Evolutionary conservation across 1,140 invertebrate species (phyloP).

Genomic region (Platyura marginata): DNA sequence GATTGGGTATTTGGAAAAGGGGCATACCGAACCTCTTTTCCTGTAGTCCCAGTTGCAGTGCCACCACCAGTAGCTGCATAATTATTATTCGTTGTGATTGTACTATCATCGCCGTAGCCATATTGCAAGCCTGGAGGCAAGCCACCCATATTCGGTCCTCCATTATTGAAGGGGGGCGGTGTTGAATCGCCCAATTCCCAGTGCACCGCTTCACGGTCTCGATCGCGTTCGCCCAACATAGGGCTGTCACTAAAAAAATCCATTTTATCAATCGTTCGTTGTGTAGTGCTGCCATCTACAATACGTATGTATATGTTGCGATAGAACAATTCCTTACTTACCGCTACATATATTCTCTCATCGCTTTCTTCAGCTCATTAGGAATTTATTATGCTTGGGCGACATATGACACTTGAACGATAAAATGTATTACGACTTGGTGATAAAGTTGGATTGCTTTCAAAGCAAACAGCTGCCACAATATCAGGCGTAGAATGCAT

Average conservation of each 20-base stretch:
- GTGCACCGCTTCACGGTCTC: slow-evolving; percentile 44
- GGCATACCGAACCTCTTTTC: slow-evolving; percentile 35
- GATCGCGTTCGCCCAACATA: slow-evolving; percentile 36
- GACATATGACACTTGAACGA: neutral
- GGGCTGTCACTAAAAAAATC: slow-evolving; percentile 13
- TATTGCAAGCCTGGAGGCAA: slow-evolving; percentile 11
- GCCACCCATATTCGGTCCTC: slow-evolving; percentile 24
- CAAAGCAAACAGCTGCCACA: neutral
- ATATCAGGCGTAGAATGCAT: neutral
- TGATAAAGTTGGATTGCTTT: neutral
- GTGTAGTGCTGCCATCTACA: neutral
- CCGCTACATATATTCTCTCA: slow-evolving; percentile 5
- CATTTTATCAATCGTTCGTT: neutral
- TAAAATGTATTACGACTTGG: neutral
- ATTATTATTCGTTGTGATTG: neutral
- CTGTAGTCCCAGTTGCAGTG: neutral
- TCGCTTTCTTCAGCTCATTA: slow-evolving; percentile 2
- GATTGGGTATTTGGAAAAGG: slow-evolving; percentile 24
- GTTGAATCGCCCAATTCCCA: slow-evolving; percentile 36
- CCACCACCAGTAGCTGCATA: neutral
- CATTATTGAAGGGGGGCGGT: slow-evolving; percentile 31
- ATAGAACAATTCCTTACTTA: neutral
- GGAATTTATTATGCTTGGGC: neutral
- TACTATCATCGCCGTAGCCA: neutral
- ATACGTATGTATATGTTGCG: neutral